A percentile compares a stretch with the other conserved stretches of the same genome.
These are phyloP conservation scores for Amphibalanus amphitrite DNA, from an alignment of 1,140 invertebrate genomes.

Conservation along the genomic window DNA sequence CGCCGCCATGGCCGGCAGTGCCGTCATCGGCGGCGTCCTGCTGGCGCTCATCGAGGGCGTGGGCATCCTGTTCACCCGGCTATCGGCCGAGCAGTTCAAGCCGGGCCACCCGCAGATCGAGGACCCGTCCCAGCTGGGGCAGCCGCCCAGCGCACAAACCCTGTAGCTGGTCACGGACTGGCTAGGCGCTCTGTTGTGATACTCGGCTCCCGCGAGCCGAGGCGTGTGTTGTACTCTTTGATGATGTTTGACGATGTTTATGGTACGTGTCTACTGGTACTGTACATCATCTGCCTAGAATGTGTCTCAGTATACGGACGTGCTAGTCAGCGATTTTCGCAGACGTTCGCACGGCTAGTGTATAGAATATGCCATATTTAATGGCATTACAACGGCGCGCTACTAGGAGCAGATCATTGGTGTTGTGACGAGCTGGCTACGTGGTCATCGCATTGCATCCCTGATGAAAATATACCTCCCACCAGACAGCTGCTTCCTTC, in stretches of 20 bases:
- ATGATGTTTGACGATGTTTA: neutral
- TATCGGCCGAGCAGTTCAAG: conserved; percentile 76
- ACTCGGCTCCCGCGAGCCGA: too few relatives aligned
- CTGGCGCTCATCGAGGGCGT: conserved; percentile 92
- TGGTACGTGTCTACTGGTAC: neutral
- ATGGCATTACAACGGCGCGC: too few relatives aligned
- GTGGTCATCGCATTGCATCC: too few relatives aligned
- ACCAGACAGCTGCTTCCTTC: too few relatives aligned
- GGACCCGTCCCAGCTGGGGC: conserved; percentile 44
- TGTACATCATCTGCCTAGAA: neutral
- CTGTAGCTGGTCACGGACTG: neutral
- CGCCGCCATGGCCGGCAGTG: conserved; percentile 85
- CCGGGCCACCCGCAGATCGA: conserved; percentile 44
- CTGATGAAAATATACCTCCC: too few relatives aligned
- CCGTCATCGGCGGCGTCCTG: conserved; percentile 81
- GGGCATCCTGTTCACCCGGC: conserved; percentile 75
- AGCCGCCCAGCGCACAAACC: conserved; percentile 19
- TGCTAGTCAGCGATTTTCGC: too few relatives aligned
- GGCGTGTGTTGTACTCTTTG: neutral
- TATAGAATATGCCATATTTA: too few relatives aligned
- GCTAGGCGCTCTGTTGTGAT: too few relatives aligned
- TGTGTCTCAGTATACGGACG: too few relatives aligned
- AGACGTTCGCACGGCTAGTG: too few relatives aligned
- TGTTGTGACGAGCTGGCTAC: too few relatives aligned
- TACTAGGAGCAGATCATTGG: too few relatives aligned